Evolutionary conservation across 2,888 invertebrate species (phyloP).

Genomic region (Melanotus villosus): DNA sequence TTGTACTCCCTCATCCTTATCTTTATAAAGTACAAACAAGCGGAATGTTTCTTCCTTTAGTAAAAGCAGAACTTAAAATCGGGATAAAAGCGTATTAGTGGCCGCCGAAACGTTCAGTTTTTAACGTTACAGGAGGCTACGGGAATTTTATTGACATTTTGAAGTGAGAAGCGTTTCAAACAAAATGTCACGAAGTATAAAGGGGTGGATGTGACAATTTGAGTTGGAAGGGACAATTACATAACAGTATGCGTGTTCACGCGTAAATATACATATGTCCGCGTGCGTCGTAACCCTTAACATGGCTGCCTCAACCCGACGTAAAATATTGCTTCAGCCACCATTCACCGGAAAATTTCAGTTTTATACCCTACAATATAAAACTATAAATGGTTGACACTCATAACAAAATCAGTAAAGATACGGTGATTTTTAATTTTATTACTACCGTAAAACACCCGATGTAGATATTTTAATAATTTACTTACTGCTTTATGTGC

Average conservation of each 20-base stretch:
- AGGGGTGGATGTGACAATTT: constrained; percentile 44
- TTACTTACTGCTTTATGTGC: too few relatives aligned
- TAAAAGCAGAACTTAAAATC: constrained; percentile 14
- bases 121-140: neutral
- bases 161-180: constrained; percentile 32
- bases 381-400: constrained; percentile 8
- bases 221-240: constrained; percentile 49
- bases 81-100: constrained; percentile 14
- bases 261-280: constrained; percentile 52
- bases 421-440: too few relatives aligned
- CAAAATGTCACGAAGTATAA: constrained; percentile 40
- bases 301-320: constrained; percentile 40
- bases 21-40: constrained; percentile 34
- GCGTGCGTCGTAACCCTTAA: constrained; percentile 45
- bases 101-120: constrained; percentile 22
- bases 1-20: constrained; percentile 45
- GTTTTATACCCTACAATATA: constrained; percentile 12
- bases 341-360: constrained; percentile 48
- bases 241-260: constrained; percentile 51
- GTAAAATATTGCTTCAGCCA: constrained; percentile 51
- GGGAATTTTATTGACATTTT: constrained; percentile 29
- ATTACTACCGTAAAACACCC: too few relatives aligned
- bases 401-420: constrained; percentile 8
- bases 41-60: constrained; percentile 10
- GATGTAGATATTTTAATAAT: too few relatives aligned